Percentiles rank a stretch among this genome's conserved stretches.
Conservation (phyloP, 2,797 vertebrate genomes). For the Toxotes lorentzi region DNA sequence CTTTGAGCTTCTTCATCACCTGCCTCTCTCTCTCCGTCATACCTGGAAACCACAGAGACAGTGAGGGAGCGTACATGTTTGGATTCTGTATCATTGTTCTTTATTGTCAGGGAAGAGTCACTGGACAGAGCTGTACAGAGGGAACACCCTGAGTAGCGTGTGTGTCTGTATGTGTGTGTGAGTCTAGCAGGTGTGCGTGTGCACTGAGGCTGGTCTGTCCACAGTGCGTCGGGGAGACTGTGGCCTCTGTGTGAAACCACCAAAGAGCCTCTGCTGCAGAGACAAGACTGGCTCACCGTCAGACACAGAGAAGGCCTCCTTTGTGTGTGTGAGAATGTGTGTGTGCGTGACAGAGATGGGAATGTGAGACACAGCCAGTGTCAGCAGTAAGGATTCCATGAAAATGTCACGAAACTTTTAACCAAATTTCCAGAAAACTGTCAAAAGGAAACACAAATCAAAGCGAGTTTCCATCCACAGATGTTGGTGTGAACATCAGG, state of each 20-base stretch:
- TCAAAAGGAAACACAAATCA: background rate
- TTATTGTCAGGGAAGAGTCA: background rate
- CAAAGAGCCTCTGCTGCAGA: conserved; percentile 57
- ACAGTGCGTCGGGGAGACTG: conserved; percentile 67
- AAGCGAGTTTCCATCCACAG: background rate
- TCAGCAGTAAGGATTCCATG: background rate
- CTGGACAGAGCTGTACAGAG: background rate
- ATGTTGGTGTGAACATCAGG: background rate
- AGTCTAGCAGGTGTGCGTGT: conserved; percentile 67
- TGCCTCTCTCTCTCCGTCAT: conserved; percentile 96
- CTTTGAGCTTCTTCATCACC: conserved; percentile 99
- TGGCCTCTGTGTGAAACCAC: conserved; percentile 76
- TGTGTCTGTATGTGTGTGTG: conserved; percentile 28
- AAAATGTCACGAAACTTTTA: background rate
- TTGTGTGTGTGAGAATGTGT: conserved; percentile 77
- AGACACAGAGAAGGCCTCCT: conserved; percentile 76
- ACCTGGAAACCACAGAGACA: conserved; percentile 77
- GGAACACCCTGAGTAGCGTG: background rate
- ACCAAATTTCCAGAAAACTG: background rate
- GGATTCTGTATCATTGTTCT: background rate
- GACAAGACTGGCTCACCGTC: conserved; percentile 65
- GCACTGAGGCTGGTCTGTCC: conserved; percentile 75
- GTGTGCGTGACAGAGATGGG: conserved; percentile 37
- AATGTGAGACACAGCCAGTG: background rate
- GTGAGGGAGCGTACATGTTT: background rate